Evolutionary conservation across 2,888 invertebrate genomes (phyloP), one percentile per base, ranked within the genome.

Genomic region (Cryptus viduatorius): DNA sequence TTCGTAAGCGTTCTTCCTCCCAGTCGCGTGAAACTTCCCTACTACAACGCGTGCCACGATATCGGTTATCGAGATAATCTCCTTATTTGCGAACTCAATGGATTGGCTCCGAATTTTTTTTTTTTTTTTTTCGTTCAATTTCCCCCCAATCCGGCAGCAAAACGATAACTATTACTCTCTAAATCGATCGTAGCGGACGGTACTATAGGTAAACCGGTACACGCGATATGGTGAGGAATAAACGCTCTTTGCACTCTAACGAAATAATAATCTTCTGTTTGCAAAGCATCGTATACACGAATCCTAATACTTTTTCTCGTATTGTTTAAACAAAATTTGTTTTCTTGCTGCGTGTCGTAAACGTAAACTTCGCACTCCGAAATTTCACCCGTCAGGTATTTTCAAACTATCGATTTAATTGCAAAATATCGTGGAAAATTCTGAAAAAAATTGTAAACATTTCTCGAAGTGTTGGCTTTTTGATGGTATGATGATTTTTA

Each of bases 61-160:
- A 71, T 19, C 37, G 68, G 7, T 44, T 68, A 68, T 68, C 68
- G 8, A 50, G 12, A 46, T 16, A n/a, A 48, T 73, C 29, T 71
- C n/a, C 8, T 31, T 31, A n/a, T 31, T 61, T 61, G 31, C 31
- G 61, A 61, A 5, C 4, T 31, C 61, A 3, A 29, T 29, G n/a
- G 14, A 61, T 61, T 61, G n/a, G 24, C 56, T 56, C 31, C 61
- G 31, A 7, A 61, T 61, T 24, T 24, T 24, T 24, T 24, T 24
- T 31, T 24, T 24, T 12, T 31, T 4, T 29, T 7, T 31, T 2
- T 48, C 4, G 14, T n/a, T 48, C n/a, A 3, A 14, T 10, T 48
- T 48, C 8, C 1, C 37, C 1, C 4, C 37, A 4, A 8, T 37
- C 4, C 37, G 37, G 4, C 37, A 7, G 7, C 37, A 37, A 8